A percentile compares a stretch with the other conserved stretches of the same genome.
phyloP scores from a whole-genome alignment of 2,888 invertebrate species.

The Ganaspis brasiliensis region DNA sequence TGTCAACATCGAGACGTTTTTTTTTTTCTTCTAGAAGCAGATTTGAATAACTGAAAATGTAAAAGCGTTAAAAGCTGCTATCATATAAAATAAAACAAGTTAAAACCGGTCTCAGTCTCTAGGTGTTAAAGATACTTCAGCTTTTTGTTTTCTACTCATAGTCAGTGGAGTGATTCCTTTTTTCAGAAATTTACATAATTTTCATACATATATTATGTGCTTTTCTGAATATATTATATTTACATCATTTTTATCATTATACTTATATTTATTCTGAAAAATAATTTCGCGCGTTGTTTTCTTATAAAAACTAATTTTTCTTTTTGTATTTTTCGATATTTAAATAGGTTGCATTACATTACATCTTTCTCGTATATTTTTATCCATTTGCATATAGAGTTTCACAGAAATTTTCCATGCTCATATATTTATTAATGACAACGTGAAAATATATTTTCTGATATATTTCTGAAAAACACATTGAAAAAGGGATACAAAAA shows the following conservation, averaged over 20 bases:
- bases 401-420: too few species aligned
- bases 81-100: conserved; percentile 11
- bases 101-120: conserved; percentile 25
- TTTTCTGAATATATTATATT: background rate
- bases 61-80: conserved; percentile 10
- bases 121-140: conserved; percentile 16
- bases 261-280: too few species aligned
- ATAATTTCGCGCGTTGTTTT: too few species aligned
- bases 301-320: too few species aligned
- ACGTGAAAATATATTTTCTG: too few species aligned
- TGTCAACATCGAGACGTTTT: background rate
- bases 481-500: background rate
- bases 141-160: conserved; percentile 8
- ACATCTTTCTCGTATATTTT: too few species aligned
- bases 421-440: too few species aligned
- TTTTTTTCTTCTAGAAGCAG: background rate
- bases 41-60: conserved; percentile 38
- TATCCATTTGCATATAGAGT: too few species aligned
- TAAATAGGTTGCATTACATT: too few species aligned
- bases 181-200: conserved; percentile 10
- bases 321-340: too few species aligned
- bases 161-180: background rate
- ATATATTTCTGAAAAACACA: too few species aligned
- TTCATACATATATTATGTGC: background rate
- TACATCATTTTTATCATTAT: background rate